These are phyloP conservation scores for Pocota personata DNA, from an alignment of 2,888 invertebrate species.

Conservation along the genomic window DNA sequence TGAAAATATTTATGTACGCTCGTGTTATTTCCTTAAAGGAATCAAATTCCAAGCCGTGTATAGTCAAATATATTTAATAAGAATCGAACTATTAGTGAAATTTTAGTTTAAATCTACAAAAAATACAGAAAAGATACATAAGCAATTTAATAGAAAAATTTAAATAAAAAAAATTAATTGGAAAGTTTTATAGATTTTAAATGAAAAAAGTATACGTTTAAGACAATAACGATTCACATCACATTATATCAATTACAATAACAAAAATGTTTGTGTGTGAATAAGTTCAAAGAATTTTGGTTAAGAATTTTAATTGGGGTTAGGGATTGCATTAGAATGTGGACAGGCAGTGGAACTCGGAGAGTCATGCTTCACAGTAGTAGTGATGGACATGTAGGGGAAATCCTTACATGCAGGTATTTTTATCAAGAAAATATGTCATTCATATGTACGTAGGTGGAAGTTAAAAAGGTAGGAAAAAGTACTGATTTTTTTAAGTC, in stretches of 20 bases:
- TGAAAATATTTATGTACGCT: conserved; percentile 36
- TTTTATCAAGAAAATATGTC: too few relatives aligned
- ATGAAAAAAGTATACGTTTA: conserved; percentile 62
- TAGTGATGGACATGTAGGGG: too few relatives aligned
- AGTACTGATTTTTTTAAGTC: too few relatives aligned
- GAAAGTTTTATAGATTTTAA: conserved; percentile 32
- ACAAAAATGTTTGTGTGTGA: neutral
- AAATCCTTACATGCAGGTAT: too few relatives aligned
- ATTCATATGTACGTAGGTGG: too few relatives aligned
- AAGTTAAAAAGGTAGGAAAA: too few relatives aligned
- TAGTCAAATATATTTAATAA: conserved; percentile 43
- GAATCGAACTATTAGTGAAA: conserved; percentile 50
- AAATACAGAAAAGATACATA: conserved; percentile 23
- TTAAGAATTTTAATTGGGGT: neutral
- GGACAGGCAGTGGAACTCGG: neutral
- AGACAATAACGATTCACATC: conserved; percentile 63
- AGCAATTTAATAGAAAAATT: conserved; percentile 35
- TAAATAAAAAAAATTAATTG: neutral
- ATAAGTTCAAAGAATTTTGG: neutral
- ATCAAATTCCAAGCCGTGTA: conserved; percentile 43
- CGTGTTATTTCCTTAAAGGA: conserved; percentile 27
- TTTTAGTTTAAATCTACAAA: conserved; percentile 53
- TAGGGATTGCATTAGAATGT: neutral
- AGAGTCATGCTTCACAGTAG: too few relatives aligned
- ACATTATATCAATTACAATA: neutral